A percentile compares a stretch with the other conserved stretches of the same genome.
Conservation (phyloP, 2,888 invertebrate genomes). For the Dichetophora obliterata region DNA sequence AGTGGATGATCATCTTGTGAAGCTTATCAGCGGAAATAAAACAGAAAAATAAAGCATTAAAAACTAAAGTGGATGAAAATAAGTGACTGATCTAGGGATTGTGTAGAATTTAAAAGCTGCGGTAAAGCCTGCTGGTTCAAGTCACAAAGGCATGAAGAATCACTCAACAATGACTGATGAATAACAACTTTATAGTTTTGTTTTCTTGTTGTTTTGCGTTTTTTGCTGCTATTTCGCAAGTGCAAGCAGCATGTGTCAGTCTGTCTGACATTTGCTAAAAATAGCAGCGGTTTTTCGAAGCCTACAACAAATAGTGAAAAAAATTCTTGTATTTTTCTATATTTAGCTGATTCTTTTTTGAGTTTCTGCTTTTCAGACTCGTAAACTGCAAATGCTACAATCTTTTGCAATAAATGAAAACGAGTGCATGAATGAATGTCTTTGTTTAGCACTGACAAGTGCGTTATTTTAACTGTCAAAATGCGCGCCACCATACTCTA, state of each 20-base stretch:
- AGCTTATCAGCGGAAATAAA: no score
- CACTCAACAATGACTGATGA: no score
- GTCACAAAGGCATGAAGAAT: background rate
- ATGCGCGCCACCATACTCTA: background rate
- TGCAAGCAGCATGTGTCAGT: constrained; percentile 11
- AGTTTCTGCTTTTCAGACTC: background rate
- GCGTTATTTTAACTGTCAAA: constrained; percentile 24
- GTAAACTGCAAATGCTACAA: background rate
- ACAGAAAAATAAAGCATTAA: background rate
- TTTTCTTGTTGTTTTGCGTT: no score
- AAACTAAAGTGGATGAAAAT: background rate
- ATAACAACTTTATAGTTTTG: no score
- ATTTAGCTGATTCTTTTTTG: background rate
- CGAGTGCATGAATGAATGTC: constrained; percentile 1
- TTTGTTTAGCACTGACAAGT: constrained; percentile 17
- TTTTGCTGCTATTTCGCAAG: background rate
- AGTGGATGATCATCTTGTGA: no score
- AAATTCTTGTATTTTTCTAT: background rate
- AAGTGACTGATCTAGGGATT: background rate
- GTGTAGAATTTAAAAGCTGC: background rate
- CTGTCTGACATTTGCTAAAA: constrained; percentile 15
- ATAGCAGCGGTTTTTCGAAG: constrained; percentile 2
- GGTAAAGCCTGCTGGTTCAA: background rate
- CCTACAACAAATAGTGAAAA: background rate
- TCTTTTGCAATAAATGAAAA: background rate